phyloP scores from a whole-genome alignment of 2,113 vertebrate species.

The Nicator chloris region DNA sequence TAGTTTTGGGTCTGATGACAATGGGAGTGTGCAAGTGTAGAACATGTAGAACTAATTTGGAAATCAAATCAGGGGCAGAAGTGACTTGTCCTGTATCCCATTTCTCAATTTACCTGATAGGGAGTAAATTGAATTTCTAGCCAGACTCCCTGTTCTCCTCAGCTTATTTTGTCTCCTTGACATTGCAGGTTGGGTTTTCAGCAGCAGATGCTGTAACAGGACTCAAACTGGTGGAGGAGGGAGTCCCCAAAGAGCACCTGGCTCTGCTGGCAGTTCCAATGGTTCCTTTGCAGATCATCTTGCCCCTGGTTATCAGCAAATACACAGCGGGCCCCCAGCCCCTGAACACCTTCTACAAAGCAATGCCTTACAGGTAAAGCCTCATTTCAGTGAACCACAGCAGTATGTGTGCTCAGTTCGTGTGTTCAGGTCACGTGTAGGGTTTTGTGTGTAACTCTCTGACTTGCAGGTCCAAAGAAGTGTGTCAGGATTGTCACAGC shows the following conservation, averaged over 20 bases:
- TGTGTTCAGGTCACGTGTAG: background rate
- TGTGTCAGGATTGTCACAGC: background rate
- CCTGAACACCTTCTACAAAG: conserved; percentile 92
- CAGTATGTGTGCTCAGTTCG: fast-evolving
- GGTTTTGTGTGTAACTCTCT: background rate
- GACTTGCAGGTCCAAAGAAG: background rate
- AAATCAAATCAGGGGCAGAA: background rate
- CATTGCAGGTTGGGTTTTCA: conserved; percentile 90
- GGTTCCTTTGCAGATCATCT: conserved; percentile 94
- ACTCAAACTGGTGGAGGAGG: conserved; percentile 93
- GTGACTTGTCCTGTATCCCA: background rate
- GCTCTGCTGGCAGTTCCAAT: conserved; percentile 94
- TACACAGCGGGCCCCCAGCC: conserved; percentile 95
- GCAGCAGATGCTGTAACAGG: conserved; percentile 96
- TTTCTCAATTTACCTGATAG: background rate
- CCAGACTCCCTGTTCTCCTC: background rate
- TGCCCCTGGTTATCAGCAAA: conserved; percentile 94
- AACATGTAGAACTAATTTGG: background rate
- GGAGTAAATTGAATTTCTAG: background rate
- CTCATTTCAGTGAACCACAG: background rate
- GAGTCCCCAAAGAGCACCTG: conserved; percentile 94
- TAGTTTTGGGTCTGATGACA: background rate
- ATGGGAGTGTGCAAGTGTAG: background rate
- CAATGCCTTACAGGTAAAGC: conserved; percentile 91
- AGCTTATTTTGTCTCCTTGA: background rate